A percentile compares a stretch with the other conserved stretches of the same genome.
phyloP scores from a whole-genome alignment of 2,888 invertebrate species.

The Yponomeuta sedellus region DNA sequence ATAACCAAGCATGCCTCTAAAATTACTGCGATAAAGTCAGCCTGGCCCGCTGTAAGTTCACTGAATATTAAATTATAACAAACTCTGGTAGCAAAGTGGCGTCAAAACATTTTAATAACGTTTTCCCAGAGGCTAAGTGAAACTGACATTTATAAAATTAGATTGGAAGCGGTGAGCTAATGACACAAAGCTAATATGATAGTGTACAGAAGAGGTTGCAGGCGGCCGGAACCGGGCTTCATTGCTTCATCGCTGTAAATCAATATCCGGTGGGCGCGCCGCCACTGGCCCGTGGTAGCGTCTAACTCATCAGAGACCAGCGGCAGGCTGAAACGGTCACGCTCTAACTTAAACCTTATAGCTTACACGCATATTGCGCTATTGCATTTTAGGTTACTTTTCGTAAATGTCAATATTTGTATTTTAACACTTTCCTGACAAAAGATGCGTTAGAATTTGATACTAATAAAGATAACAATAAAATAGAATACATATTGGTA shows the following conservation, averaged over 20 bases:
- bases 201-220: conserved; percentile 36
- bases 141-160: conserved; percentile 6
- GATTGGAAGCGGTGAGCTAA: conserved; percentile 9
- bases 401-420: no score
- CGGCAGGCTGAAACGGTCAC: not conserved
- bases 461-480: no score
- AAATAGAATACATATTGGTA: no score
- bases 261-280: conserved; percentile 66
- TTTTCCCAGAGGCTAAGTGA: not conserved
- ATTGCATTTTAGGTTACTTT: no score
- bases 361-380: no score
- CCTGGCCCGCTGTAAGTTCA: not conserved
- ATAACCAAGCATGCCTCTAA: not conserved
- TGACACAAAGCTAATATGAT: conserved; percentile 47
- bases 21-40: not conserved
- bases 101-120: conserved; percentile 2
- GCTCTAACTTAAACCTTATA: not conserved
- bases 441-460: no score
- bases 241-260: conserved; percentile 55
- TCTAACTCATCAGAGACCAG: not conserved
- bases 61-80: conserved; percentile 4
- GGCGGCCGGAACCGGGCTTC: conserved; percentile 46
- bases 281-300: conserved; percentile 33
- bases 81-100: not conserved
- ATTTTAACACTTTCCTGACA: no score